Base-by-base conservation (phyloP, 2,113 vertebrate species). In the Ondatra zibethicus region DNA sequence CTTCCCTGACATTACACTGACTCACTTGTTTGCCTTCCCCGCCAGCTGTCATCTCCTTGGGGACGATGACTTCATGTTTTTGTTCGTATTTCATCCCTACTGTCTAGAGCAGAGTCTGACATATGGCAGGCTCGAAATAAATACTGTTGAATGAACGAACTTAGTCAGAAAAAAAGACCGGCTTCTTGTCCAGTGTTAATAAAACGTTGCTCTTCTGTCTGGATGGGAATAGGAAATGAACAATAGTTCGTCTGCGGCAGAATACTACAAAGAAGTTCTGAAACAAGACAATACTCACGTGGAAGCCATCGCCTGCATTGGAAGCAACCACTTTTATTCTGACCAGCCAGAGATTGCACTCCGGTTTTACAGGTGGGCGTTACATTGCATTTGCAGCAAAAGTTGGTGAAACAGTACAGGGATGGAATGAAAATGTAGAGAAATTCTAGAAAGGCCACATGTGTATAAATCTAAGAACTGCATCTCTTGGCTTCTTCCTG, bases 231-330 rank as follows among this genome's bases (percentile, higher is more conserved):
- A 99, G 99, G 99, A 99, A 98, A 99, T 99, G 99, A 99, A 99
- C 96, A 99, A 99, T 95, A 99, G 99, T 52, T 97, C 98, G 11
- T 98, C 98, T 0, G 99, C 99, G 96, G 99, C 99, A 29, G 99
- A 99, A 88, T 99, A 99, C 98, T 99, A 99, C 97, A 99, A 99
- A 98, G 99, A 99, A 0, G 99, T 99, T 76, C 97, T 99, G 93
- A 99, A 99, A 97, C 99, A 99, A 97, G 99, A 99, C 98, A 99
- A 99, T 94, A 99, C 99, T 42, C 99, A 99, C 0, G 99, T 99
- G 96, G 99, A 99, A 97, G 99, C 99, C 65, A 99, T 99, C 7
- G 99, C 99, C 0, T 99, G 99, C 95, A 99, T 99, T 78, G 99
- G 99, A 96, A 99, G 99, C 97, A 99, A 99, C 97, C 99, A 99